Percentiles rank a stretch among this genome's conserved stretches.
phyloP scores from a whole-genome alignment of 2,888 invertebrate genomes.

The Caenorhabditis sp. region DNA sequence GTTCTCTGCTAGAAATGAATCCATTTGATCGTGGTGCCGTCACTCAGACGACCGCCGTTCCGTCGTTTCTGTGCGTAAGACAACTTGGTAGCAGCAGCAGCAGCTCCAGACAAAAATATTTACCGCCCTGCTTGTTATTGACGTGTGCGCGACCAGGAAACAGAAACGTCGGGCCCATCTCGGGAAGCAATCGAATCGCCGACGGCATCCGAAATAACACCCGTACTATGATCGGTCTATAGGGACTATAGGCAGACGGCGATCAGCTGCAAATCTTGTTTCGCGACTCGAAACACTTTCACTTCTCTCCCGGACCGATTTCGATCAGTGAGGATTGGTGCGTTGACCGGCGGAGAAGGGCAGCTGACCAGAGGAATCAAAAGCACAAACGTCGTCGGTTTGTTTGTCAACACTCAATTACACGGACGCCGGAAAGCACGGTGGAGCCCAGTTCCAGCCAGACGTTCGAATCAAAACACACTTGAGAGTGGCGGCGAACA shows the following conservation, averaged over 20 bases:
- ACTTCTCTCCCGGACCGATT: neutral
- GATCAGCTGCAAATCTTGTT: conserved; percentile 41
- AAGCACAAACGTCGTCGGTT: neutral
- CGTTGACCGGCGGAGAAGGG: neutral
- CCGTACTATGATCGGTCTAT: conserved; percentile 7
- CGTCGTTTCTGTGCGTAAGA: too few species aligned
- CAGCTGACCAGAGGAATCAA: neutral
- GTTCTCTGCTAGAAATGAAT: conserved; percentile 19
- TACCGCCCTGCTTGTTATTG: conserved; percentile 9
- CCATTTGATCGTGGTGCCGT: neutral
- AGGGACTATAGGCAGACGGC: too few species aligned
- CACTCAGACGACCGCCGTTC: neutral
- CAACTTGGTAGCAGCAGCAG: too few species aligned
- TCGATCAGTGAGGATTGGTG: conserved; percentile 21
- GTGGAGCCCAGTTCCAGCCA: conserved; percentile 3
- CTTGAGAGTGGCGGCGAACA: neutral
- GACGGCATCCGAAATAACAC: neutral
- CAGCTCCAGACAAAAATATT: conserved; percentile 46
- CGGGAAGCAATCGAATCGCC: neutral
- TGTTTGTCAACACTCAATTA: conserved; percentile 36
- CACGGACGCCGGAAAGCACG: conserved; percentile 5
- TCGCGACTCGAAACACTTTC: conserved; percentile 29
- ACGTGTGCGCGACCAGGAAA: too few species aligned
- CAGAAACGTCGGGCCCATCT: neutral
- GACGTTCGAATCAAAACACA: conserved; percentile 37